A percentile compares a stretch with the other conserved stretches of the same genome.
Evolutionary conservation across 2,888 invertebrate genomes (phyloP).

Genomic region (Acronicta leporina): DNA sequence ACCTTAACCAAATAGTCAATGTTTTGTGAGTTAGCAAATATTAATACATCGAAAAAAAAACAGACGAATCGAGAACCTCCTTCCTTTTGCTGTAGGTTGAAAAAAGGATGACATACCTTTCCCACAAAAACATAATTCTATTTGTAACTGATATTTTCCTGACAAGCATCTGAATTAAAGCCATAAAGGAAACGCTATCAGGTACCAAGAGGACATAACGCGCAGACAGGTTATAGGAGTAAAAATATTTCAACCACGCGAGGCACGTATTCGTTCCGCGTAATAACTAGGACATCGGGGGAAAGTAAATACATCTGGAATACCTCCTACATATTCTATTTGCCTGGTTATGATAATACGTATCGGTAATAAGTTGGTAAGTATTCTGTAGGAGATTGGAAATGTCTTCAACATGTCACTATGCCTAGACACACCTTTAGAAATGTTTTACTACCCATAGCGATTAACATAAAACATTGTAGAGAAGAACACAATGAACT

Average conservation of each 20-base stretch:
- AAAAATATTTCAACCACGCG: conserved; percentile 50
- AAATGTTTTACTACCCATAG: conserved; percentile 1
- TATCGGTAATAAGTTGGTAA: conserved; percentile 45
- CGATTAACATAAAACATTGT: no score
- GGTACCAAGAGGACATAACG: conserved; percentile 32
- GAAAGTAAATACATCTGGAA: conserved; percentile 51
- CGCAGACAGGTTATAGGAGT: conserved; percentile 49
- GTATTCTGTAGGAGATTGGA: conserved; percentile 36
- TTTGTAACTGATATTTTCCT: conserved; percentile 37
- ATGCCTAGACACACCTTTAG: neutral
- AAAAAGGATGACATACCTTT: no score
- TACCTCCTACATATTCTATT: conserved; percentile 44
- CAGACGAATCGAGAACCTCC: no score
- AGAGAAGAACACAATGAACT: no score
- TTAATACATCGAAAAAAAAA: neutral
- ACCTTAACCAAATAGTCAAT: no score
- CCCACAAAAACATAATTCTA: conserved; percentile 17
- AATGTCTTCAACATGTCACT: conserved; percentile 23
- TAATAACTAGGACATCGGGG: conserved; percentile 60
- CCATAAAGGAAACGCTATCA: conserved; percentile 39
- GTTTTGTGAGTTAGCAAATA: no score
- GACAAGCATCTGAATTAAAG: conserved; percentile 52
- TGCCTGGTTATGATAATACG: conserved; percentile 43
- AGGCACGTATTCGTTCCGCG: conserved; percentile 60
- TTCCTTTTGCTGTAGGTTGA: no score